Base-by-base conservation (phyloP, 2,797 vertebrate species). In the Scolopax rusticola region DNA sequence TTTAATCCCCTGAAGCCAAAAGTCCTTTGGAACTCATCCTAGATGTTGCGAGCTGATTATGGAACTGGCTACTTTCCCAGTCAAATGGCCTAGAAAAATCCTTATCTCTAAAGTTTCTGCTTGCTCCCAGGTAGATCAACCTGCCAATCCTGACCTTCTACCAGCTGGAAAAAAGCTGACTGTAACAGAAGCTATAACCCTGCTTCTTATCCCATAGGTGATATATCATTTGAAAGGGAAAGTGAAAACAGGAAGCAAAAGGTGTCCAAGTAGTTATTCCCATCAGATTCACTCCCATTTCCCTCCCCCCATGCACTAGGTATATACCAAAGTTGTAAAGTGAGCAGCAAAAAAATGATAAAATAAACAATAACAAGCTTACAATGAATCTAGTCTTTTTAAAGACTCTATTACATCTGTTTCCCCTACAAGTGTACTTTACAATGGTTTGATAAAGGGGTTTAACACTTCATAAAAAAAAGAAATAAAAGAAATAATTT, bases 61-160 rank as follows among this genome's bases (percentile, higher is more conserved):
- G 74, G 84, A 93, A 90, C 80, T 95, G 94, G 94, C 96, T 79
- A n/a, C 77, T n/a, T 94, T 95, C 95, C 96, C 95, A 96, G 94
- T 70, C 83, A 96, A 95, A 94, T 90, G 84, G 95, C 80, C 93
- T 84, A 95, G 93, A 96, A 96, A 96, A 96, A 95, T 82, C 91
- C 89, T 92, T 96, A 93, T 95, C 94, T 88, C 87, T 86, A 24
- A 93, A 91, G 76, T 86, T 93, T 84, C 79, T 86, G 65, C 40
- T 67, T 82, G 65, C 84, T 95, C 85, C 40, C 82, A 96, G 81
- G 96, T 95, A 96, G 87, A 94, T 86, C 89, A 96, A 94, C 96
- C 91, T 95, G 94, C 80, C 95, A 96, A 80, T 95, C 95, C 91
- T 84, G 95, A 95, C 85, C 77, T 93, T 84, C 94, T 43, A 95